Evolutionary conservation across 2,113 vertebrate genomes (phyloP), one percentile per base, ranked within the genome.

Genomic region (Eidolon helvum): DNA sequence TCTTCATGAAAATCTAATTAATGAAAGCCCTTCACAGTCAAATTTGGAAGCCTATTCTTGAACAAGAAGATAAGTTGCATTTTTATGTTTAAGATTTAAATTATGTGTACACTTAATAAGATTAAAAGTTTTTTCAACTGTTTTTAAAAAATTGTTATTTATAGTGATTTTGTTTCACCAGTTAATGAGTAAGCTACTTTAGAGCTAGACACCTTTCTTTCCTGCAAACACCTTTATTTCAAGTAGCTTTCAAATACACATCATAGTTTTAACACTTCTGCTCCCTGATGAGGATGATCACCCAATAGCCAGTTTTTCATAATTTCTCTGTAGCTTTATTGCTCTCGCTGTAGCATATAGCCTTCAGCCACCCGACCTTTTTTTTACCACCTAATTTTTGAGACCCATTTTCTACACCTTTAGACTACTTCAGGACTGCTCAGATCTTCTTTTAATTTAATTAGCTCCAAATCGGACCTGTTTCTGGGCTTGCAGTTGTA

Each of bases 61-160:
- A 40, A 80, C 8, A 90, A 75, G 33, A 92, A 89, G 43, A 91
- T 77, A 85, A 95, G 96, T 89, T 35, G 6, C 7, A 40, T 69
- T 94, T 92, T 96, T 94, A 57, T 66, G 22, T 68, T 94, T 90
- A 92, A 87, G 19, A 90, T 90, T 87, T 90, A 94, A 97, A 72
- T 61, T 35, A 80, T n/a, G 66, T 89, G 40, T 87, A 7, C 21
- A 65, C 1, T 82, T 87, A 90, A 61, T 83, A 79, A 74, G 63
- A 79, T 69, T 61, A 78, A 77, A 59, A 18, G 4, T 83, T 86
- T 89, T 91, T 65, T 35, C 33, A 94, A 26, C 24, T 83, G 24
- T 85, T 92, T 95, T 94, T 8, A 10, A 95, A 90, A 57, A 89
- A 21, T 72, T 75, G 15, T 72, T 69, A 69, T 83, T 96, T 97